phyloP scores from a whole-genome alignment of 2,113 vertebrate genomes.

The Ursus arctos region DNA sequence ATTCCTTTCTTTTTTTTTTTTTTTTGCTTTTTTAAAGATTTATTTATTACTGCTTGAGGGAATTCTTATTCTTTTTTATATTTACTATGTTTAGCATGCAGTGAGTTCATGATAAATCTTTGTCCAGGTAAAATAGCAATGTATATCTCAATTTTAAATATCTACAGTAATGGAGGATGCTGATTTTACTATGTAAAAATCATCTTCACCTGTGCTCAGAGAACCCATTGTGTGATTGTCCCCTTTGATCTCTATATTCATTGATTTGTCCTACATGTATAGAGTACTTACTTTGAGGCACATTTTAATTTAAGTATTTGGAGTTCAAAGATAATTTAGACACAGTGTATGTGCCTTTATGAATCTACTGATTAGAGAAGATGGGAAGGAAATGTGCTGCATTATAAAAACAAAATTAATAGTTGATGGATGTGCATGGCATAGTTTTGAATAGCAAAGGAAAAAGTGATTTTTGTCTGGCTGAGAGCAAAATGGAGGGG shows the following conservation, averaged over 20 bases:
- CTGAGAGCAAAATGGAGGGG: neutral
- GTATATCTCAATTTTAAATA: neutral
- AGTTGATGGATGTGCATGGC: neutral
- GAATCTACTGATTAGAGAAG: neutral
- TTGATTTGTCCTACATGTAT: neutral
- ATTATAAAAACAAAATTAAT: neutral
- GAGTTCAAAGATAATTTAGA: neutral
- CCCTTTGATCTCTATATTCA: neutral
- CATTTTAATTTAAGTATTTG: neutral
- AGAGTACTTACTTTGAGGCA: neutral
- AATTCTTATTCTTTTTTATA: neutral
- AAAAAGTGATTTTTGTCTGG: neutral
- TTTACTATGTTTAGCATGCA: neutral
- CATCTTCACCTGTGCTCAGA: neutral
- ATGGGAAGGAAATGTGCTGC: neutral
- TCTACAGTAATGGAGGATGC: neutral
- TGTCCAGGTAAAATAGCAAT: neutral
- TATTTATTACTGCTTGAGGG: neutral
- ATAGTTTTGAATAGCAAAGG: neutral
- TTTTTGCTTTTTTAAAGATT: neutral
- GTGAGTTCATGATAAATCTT: neutral
- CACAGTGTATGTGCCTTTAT: neutral
- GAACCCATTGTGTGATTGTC: neutral
- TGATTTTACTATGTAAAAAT: neutral
- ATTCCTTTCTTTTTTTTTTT: neutral